Conservation (phyloP, 2,888 invertebrate species). For the Eupithecia tripunctaria region DNA sequence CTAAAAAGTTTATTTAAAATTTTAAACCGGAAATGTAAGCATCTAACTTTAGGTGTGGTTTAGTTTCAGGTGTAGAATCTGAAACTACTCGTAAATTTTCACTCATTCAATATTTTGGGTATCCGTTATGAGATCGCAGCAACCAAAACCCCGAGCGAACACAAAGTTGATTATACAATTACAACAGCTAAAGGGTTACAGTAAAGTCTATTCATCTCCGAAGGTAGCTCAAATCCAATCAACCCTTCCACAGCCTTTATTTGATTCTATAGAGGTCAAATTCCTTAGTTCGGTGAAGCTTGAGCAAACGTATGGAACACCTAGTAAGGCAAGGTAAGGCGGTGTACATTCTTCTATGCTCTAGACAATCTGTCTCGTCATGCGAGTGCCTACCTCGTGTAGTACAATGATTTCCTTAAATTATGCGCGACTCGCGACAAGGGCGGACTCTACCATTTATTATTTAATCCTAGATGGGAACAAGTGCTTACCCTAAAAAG, state of each 20-base stretch:
- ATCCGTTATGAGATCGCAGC: background rate
- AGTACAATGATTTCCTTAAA: constrained; percentile 39
- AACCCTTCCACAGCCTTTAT: background rate
- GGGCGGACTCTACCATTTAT: constrained; percentile 38
- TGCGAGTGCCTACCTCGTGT: constrained; percentile 11
- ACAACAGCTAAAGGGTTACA: background rate
- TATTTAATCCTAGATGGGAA: constrained; percentile 31
- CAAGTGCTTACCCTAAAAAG: constrained; percentile 13
- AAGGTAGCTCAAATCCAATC: background rate
- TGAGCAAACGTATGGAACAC: background rate
- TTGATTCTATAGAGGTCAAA: background rate
- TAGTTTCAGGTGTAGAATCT: background rate
- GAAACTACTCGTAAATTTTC: background rate
- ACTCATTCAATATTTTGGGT: background rate
- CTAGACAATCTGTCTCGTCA: constrained; percentile 19
- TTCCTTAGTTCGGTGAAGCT: background rate
- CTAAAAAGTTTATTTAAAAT: background rate
- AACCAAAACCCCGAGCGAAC: background rate
- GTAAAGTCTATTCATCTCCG: background rate
- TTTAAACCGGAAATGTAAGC: background rate
- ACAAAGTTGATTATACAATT: background rate
- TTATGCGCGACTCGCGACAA: constrained; percentile 34
- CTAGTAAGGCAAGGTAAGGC: background rate
- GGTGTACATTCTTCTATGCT: background rate
- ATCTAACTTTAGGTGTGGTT: background rate